These are phyloP conservation scores for Brachypterus glaber DNA, from an alignment of 2,888 invertebrate species.

Conservation along the genomic window DNA sequence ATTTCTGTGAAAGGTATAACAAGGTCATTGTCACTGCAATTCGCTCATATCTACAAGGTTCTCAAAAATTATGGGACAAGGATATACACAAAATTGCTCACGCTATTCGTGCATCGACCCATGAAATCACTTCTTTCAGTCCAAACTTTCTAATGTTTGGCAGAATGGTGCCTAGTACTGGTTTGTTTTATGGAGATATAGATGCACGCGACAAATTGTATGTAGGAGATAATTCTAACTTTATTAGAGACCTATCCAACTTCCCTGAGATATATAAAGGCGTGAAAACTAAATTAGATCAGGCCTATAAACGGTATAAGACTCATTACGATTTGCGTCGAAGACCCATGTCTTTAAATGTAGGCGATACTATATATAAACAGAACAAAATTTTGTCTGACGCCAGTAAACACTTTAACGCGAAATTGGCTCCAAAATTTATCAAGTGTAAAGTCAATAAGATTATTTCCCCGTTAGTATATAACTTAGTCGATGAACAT, in stretches of 20 bases:
- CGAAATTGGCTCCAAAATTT: constrained; percentile 14
- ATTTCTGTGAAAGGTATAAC: constrained; percentile 30
- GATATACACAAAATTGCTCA: no score
- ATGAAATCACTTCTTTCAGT: constrained; percentile 20
- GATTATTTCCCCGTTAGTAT: no score
- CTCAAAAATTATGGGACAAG: constrained; percentile 23
- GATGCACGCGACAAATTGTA: no score
- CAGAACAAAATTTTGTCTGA: constrained; percentile 15
- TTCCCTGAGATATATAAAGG: no score
- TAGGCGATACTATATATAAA: constrained; percentile 13
- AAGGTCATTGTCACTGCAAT: constrained; percentile 25
- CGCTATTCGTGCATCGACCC: no score
- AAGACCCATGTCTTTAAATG: constrained; percentile 9
- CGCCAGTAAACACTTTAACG: constrained; percentile 11
- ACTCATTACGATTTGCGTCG: constrained; percentile 14
- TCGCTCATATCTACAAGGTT: constrained; percentile 19
- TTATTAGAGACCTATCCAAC: constrained; percentile 2
- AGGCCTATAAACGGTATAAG: constrained; percentile 10
- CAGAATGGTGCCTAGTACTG: constrained; percentile 16
- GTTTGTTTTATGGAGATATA: constrained; percentile 11
- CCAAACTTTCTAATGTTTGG: constrained; percentile 23
- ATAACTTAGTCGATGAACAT: no score
- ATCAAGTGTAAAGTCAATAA: no score
- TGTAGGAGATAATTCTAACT: not conserved
- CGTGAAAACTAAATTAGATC: no score